A percentile compares a stretch with the other conserved stretches of the same genome.
Conservation (phyloP, 2,113 vertebrate genomes). For the Cathartes aura region DNA sequence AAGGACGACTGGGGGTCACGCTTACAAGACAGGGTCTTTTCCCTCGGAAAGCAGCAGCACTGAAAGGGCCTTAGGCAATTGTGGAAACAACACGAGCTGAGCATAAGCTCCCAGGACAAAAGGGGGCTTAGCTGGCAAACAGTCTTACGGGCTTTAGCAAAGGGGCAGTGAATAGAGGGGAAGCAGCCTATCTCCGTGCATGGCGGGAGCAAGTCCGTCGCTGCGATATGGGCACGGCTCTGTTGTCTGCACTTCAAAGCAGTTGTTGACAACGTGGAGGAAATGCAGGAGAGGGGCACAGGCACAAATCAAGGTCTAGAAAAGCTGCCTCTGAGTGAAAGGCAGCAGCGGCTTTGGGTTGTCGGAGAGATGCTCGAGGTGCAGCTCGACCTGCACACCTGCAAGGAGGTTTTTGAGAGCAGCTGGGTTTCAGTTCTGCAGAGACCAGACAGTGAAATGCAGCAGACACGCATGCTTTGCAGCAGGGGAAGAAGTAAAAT, state of each 20-base stretch:
- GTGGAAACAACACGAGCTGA: conserved; percentile 28
- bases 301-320: background rate
- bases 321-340: background rate
- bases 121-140: conserved; percentile 4
- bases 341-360: background rate
- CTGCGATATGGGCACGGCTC: background rate
- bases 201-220: background rate
- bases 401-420: background rate
- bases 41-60: background rate
- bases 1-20: background rate
- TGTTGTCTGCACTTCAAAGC: background rate
- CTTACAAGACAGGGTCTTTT: background rate
- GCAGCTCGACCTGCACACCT: background rate
- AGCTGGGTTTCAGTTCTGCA: background rate
- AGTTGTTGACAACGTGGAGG: background rate
- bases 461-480: background rate
- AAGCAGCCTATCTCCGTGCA: background rate
- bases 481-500: background rate
- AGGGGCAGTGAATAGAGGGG: background rate
- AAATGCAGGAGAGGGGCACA: background rate
- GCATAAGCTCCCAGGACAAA: conserved; percentile 28
- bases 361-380: background rate
- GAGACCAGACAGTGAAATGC: background rate
- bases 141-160: background rate
- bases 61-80: background rate